Evolutionary conservation across 1,140 invertebrate species (phyloP), one percentile per base, ranked within the genome.

Genomic region (Neodiprion fabricii): DNA sequence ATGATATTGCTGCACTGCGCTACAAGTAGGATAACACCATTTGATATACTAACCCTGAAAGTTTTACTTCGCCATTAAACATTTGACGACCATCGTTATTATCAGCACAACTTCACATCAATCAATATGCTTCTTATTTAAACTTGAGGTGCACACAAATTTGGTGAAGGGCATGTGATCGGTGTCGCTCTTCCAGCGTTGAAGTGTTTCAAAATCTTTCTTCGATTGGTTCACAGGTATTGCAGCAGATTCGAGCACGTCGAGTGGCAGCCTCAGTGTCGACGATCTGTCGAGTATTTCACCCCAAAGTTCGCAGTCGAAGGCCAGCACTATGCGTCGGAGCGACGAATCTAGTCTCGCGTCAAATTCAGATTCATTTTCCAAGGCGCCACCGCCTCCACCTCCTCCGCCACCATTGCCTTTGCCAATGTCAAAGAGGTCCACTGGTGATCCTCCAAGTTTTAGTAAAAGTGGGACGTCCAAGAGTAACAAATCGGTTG

Each of bases 381-480:
- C 66, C 11, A 47, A 65, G 50, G 7, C 49, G 17, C 68, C 67
- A 7, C 83, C 85, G 1, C 86, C 84, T 9, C 83, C 86, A n/a
- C 80, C 83, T 10, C 71, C 76, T 23, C 83, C 83, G 9, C 80
- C 83, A 40, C 82, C 74, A 1, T 74, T 53, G 78, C 80, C 71
- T 75, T 84, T 68, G 48, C 83, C 7, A 82, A 84, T 40, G 77
- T 80, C 10, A 75, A 82, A 72, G 77, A 85, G 83, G 73, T 81
- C 79, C 72, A 68, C 69, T 78, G 72, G 77, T 75, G 53, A 12
- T 61, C n/a, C 53, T 12, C 28, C 3, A 61, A 17, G 11, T 14
- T 12, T 40, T 12, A 76, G 82, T 79, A 83, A 79, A 72, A 70
- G 72, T 9, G 77, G 71, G 67, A 78, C 79, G 14, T 47, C 67